Evolutionary conservation across 2,113 vertebrate genomes (phyloP).

Genomic region (Chelonoidis abingdonii): DNA sequence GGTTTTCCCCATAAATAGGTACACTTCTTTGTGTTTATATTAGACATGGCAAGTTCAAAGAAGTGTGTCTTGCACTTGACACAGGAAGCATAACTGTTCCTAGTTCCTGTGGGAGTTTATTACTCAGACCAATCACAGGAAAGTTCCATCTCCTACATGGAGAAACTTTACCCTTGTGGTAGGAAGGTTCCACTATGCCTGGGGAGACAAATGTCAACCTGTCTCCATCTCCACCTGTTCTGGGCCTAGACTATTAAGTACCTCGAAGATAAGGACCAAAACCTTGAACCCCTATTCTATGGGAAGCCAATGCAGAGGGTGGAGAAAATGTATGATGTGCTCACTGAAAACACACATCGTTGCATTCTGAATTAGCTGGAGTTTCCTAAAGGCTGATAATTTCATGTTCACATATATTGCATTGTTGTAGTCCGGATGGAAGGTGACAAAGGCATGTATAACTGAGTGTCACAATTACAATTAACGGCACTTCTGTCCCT

Average conservation of each 20-base stretch:
- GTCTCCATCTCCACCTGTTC: too few species aligned
- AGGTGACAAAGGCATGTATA: too few species aligned
- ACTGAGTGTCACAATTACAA: too few species aligned
- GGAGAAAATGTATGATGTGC: background rate
- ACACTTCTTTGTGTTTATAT: constrained; percentile 37
- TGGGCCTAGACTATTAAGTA: background rate
- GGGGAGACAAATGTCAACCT: background rate
- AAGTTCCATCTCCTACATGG: background rate
- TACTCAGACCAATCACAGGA: background rate
- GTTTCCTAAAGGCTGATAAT: background rate
- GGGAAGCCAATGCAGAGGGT: background rate
- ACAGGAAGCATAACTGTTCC: background rate
- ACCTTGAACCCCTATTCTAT: background rate
- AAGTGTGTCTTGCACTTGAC: constrained; percentile 1
- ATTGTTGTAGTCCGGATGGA: background rate
- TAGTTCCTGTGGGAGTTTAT: background rate
- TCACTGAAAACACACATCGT: background rate
- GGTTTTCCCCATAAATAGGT: constrained; percentile 51
- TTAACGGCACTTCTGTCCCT: too few species aligned
- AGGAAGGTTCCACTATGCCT: background rate
- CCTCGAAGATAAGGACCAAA: background rate
- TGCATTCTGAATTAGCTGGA: background rate
- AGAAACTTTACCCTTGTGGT: background rate
- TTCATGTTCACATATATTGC: background rate
- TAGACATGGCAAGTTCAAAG: constrained; percentile 62